Evolutionary conservation across 2,113 vertebrate genomes (phyloP).

Genomic region (Tragelaphus buxtoni): DNA sequence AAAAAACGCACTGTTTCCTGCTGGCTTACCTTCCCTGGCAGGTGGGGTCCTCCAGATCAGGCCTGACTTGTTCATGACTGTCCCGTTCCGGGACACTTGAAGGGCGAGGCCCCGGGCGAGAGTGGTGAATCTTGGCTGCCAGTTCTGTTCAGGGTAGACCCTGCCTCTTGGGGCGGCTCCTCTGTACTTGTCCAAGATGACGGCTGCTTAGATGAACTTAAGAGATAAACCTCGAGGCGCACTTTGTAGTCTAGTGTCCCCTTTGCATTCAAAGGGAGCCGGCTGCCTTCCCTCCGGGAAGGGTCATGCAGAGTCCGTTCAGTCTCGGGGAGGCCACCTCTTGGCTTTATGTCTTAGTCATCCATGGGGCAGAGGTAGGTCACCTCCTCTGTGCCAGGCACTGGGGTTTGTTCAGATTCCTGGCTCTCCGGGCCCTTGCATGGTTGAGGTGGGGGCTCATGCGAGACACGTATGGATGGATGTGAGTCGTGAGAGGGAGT

Average conservation of each 20-base stretch:
- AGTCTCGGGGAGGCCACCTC: fast-evolving
- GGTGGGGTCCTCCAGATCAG: background rate
- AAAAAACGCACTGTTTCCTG: background rate
- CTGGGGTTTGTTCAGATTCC: background rate
- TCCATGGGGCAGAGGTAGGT: background rate
- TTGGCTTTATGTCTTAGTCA: background rate
- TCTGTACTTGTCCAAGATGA: background rate
- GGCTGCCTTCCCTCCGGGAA: background rate
- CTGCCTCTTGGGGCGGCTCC: background rate
- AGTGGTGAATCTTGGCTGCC: fast-evolving
- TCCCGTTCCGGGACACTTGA: fast-evolving
- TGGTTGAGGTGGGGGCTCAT: fast-evolving
- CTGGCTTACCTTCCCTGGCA: background rate
- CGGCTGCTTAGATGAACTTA: background rate
- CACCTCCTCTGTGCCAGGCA: background rate
- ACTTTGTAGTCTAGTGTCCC: fast-evolving
- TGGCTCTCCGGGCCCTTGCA: background rate
- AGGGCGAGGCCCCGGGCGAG: background rate
- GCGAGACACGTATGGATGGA: background rate
- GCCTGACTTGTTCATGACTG: background rate
- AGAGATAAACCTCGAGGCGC: background rate
- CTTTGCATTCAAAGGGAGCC: background rate
- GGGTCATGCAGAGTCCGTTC: background rate
- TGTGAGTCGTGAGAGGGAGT: background rate
- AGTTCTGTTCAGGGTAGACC: background rate